These are phyloP conservation scores for Calcarius ornatus DNA, from an alignment of 2,113 vertebrate species.

Conservation along the genomic window DNA sequence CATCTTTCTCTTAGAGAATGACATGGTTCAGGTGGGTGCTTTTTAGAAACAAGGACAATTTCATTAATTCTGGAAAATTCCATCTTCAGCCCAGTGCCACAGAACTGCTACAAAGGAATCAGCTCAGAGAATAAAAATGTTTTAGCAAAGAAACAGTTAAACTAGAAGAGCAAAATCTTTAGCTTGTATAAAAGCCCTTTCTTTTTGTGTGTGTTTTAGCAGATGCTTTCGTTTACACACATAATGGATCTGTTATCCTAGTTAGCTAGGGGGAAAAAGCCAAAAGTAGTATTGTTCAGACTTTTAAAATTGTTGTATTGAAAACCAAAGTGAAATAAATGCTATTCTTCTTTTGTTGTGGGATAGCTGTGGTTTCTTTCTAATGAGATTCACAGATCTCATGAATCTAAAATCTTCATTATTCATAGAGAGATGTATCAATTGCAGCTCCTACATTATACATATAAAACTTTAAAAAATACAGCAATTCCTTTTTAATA, in stretches of 20 bases:
- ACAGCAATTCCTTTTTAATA: conserved; percentile 40
- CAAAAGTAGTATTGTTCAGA: conserved; percentile 13
- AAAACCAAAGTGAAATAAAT: conserved; percentile 51
- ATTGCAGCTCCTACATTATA: conserved; percentile 18
- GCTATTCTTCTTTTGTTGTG: not conserved
- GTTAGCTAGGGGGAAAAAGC: not conserved
- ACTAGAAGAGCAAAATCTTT: not conserved
- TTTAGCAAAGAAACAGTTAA: conserved; percentile 20
- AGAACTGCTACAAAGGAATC: not conserved
- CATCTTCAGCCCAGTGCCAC: not conserved
- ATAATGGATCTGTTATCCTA: not conserved
- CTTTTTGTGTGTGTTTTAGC: not conserved
- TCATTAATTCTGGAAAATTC: not conserved
- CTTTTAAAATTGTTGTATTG: conserved; percentile 34
- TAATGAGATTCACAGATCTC: conserved; percentile 24
- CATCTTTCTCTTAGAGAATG: not conserved
- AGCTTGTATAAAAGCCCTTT: not conserved
- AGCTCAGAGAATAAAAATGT: not conserved
- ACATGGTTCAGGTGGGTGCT: not conserved
- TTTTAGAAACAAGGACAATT: not conserved
- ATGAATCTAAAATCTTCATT: conserved; percentile 47
- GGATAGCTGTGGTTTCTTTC: conserved; percentile 21
- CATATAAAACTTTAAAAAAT: conserved; percentile 27
- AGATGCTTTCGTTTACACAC: not conserved
- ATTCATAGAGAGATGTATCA: not conserved